phyloP scores from a whole-genome alignment of 1,140 invertebrate species.

The Camponotus floridanus region DNA sequence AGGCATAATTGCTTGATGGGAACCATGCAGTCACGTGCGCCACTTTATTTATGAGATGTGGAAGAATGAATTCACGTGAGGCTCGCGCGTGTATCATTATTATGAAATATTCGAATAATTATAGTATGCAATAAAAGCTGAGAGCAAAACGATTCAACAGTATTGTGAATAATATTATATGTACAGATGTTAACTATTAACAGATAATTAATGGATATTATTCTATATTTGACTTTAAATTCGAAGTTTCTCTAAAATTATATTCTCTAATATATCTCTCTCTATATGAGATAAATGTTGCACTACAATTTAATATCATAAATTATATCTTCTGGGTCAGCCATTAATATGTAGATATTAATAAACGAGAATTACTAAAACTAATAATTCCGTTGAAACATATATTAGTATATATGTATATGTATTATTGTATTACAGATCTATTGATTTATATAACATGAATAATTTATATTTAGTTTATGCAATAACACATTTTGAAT shows the following conservation, averaged over 20 bases:
- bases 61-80: constrained; percentile 31
- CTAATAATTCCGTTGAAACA: neutral
- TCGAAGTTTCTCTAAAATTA: neutral
- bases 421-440: neutral
- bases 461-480: constrained; percentile 28
- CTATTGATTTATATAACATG: constrained; percentile 1
- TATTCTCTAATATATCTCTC: constrained; percentile 5
- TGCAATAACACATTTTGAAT: neutral
- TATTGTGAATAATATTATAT: neutral
- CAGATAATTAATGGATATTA: no score
- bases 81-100: neutral
- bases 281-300: neutral
- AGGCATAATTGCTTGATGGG: constrained; percentile 20
- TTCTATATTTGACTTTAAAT: neutral
- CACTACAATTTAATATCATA: neutral
- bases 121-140: neutral
- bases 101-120: neutral
- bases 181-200: neutral
- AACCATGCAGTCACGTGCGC: constrained; percentile 39
- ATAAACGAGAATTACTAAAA: neutral
- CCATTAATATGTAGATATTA: neutral
- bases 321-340: neutral
- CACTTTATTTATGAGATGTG: constrained; percentile 41
- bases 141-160: constrained; percentile 5
- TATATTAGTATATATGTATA: neutral